Evolutionary conservation across 2,888 invertebrate genomes (phyloP).

Genomic region (Augiades crinisus): DNA sequence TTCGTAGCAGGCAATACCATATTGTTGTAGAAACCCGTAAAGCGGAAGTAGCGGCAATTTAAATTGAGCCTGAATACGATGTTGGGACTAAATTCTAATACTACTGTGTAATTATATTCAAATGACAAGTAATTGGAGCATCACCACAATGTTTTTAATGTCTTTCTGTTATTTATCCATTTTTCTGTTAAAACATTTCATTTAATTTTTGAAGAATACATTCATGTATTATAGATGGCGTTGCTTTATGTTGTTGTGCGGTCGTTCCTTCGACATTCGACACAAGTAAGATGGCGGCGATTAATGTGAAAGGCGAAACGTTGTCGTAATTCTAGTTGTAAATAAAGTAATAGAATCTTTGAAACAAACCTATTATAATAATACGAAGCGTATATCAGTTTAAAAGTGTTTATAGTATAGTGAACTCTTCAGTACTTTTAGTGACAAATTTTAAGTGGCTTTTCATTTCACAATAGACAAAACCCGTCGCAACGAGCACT

Average conservation of each 20-base stretch:
- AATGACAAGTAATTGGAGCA: too few relatives aligned
- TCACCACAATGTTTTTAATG: too few relatives aligned
- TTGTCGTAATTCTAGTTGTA: constrained; percentile 77
- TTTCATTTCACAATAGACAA: constrained; percentile 77
- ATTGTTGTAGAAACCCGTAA: constrained; percentile 1
- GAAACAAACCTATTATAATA: constrained; percentile 49
- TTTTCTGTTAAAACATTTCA: background rate
- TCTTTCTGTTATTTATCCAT: background rate
- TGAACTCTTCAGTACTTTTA: constrained; percentile 54
- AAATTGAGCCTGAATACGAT: background rate
- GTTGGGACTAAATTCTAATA: background rate
- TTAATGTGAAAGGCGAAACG: constrained; percentile 85
- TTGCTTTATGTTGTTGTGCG: constrained; percentile 82
- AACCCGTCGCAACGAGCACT: constrained; percentile 78
- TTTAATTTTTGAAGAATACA: background rate
- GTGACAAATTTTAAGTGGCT: constrained; percentile 55
- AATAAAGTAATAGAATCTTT: constrained; percentile 69
- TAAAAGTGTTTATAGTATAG: constrained; percentile 54
- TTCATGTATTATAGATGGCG: constrained; percentile 79
- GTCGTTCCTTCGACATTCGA: constrained; percentile 77
- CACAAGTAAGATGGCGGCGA: constrained; percentile 84
- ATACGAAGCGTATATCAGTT: constrained; percentile 44
- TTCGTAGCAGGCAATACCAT: background rate
- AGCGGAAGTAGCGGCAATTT: constrained; percentile 15
- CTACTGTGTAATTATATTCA: background rate